A percentile compares a stretch with the other conserved stretches of the same genome.
phyloP scores from a whole-genome alignment of 2,113 vertebrate species.

The Anseranas semipalmata region DNA sequence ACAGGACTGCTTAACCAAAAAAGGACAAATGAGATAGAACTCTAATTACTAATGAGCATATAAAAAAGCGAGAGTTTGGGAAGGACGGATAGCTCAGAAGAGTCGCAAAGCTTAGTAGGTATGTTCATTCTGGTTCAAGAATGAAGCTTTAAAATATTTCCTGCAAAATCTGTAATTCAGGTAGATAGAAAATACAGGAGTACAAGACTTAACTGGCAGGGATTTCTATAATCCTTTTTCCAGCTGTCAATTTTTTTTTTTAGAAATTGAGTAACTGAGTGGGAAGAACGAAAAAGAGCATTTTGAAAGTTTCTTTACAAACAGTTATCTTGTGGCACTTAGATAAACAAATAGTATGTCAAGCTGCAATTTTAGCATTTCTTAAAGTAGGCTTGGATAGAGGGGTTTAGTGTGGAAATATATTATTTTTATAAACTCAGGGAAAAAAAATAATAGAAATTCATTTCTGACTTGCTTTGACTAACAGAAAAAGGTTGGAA shows the following conservation, averaged over 20 bases:
- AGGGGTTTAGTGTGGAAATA: neutral
- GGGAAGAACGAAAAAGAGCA: neutral
- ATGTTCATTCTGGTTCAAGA: neutral
- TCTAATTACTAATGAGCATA: neutral
- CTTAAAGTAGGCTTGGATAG: neutral
- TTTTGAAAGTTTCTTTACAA: neutral
- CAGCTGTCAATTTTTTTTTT: neutral
- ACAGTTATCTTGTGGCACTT: neutral
- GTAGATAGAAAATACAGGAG: neutral
- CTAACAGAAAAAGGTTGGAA: neutral
- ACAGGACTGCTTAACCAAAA: neutral
- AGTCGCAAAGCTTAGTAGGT: neutral
- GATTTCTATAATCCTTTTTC: neutral
- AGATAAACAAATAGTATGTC: neutral
- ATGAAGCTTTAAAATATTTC: neutral
- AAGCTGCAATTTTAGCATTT: neutral
- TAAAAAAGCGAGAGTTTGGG: neutral
- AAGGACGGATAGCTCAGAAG: fast-evolving
- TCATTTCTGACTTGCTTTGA: neutral
- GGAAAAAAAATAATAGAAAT: neutral
- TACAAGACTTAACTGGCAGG: neutral
- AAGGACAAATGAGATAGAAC: neutral
- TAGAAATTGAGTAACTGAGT: neutral
- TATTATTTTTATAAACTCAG: neutral
- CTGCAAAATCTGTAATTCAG: neutral